phyloP scores from a whole-genome alignment of 1,140 invertebrate species.

The Neuroterus valhalla region DNA sequence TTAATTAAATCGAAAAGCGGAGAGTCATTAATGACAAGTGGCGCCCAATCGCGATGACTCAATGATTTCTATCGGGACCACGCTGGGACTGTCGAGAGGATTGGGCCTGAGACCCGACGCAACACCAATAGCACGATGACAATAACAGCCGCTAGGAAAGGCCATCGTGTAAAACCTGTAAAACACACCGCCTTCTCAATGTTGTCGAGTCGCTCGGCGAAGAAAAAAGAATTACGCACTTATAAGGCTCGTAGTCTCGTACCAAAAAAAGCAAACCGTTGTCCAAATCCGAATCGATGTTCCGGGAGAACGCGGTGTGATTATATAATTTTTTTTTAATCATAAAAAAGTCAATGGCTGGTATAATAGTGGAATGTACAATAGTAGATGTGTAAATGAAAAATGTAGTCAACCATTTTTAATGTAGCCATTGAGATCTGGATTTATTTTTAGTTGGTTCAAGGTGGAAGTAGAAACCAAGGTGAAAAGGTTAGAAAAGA shows the following conservation, averaged over 20 bases:
- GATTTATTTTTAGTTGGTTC: no score
- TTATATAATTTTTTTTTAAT: no score
- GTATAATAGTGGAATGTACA: no score
- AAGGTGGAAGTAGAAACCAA: no score
- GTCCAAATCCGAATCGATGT: no score
- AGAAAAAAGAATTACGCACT: constrained; percentile 41
- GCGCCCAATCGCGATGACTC: constrained; percentile 73
- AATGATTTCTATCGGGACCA: constrained; percentile 69
- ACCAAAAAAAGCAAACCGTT: no score
- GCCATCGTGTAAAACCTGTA: constrained; percentile 48
- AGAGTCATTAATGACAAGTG: constrained; percentile 74
- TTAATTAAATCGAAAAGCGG: constrained; percentile 72
- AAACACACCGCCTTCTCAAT: constrained; percentile 50
- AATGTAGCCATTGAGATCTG: no score
- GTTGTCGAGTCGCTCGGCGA: constrained; percentile 39
- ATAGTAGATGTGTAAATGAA: no score
- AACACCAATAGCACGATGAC: constrained; percentile 53
- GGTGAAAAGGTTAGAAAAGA: no score
- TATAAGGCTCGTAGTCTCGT: neutral
- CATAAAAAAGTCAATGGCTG: no score
- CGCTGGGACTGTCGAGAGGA: constrained; percentile 53
- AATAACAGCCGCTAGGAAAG: constrained; percentile 51
- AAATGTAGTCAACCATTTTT: no score
- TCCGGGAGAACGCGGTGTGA: no score
- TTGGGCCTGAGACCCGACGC: constrained; percentile 49